Percentiles rank a stretch among this genome's conserved stretches.
These are phyloP conservation scores for Amiota communis DNA, from an alignment of 2,888 invertebrate species.

Conservation along the genomic window DNA sequence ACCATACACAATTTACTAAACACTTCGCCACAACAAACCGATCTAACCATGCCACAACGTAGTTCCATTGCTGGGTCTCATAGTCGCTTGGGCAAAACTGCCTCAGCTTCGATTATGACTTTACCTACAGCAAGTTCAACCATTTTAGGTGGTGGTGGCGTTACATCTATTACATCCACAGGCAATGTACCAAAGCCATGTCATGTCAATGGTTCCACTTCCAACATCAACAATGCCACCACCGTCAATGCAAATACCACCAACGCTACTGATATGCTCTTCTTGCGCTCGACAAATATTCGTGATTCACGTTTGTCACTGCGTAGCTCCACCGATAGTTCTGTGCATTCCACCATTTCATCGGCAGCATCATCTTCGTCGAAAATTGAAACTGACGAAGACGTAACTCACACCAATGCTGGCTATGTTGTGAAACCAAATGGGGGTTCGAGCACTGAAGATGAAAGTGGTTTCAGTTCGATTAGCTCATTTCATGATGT, in stretches of 20 bases:
- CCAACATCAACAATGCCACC: background rate
- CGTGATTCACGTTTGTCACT: conserved; percentile 72
- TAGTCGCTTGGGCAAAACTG: conserved; percentile 54
- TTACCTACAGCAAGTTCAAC: conserved; percentile 59
- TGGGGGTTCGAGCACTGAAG: conserved; percentile 75
- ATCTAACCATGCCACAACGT: conserved; percentile 65
- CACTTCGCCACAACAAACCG: conserved; percentile 79
- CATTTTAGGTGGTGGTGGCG: conserved; percentile 37
- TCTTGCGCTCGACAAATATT: conserved; percentile 70
- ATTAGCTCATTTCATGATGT: conserved; percentile 89
- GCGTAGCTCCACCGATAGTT: conserved; percentile 72
- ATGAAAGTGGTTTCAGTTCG: conserved; percentile 89
- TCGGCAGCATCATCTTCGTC: conserved; percentile 67
- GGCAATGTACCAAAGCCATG: background rate
- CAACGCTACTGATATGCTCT: conserved; percentile 65
- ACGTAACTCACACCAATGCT: conserved; percentile 37
- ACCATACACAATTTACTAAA: conserved; percentile 79
- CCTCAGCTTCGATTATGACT: conserved; percentile 51
- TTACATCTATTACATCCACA: background rate
- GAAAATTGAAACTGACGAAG: conserved; percentile 72
- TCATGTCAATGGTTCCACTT: background rate
- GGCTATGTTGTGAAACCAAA: conserved; percentile 33
- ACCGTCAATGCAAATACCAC: conserved; percentile 31
- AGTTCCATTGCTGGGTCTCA: conserved; percentile 43
- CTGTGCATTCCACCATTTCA: conserved; percentile 72